Evolutionary conservation across 2,888 invertebrate species (phyloP), one percentile per base, ranked within the genome.

Genomic region (Macropis europaea): DNA sequence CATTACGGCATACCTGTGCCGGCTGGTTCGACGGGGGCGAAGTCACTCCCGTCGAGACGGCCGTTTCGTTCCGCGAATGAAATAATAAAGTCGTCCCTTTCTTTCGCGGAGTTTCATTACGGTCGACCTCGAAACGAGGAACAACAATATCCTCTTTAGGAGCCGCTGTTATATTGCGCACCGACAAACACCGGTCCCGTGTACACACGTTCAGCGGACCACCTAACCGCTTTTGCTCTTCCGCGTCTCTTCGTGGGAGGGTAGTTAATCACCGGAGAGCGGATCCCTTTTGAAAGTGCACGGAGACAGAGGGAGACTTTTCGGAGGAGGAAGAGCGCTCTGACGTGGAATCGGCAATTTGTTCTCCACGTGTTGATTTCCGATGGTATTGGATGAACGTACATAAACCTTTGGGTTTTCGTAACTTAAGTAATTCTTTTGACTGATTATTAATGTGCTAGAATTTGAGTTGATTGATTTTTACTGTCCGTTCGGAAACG

Each of bases 211-310:
- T 26, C 28, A n/a, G n/a, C 4, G 22, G 13, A 22, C 38, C 30
- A 48, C 36, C 30, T 28, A 38, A 30, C n/a, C 22, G 34, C 30
- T 15, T 26, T 34, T 11, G 38, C 24, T 30, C 11, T 59, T 22
- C 36, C 45, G 43, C 26, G 54, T 15, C 56, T 43, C 53, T 52
- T 53, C 57, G n/a, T n/a, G 43, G 28, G 53, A n/a, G 24, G 54
- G 57, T 59, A 63, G 77, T 77, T 69, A 77, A 77, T 77, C 77
- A 77, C 62, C 47, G 66, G 43, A 60, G 42, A 56, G 66, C 47
- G 40, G 57, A 60, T 52, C 69, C 52, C 64, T 68, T 76, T 77
- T 69, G 54, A 59, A 64, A 64, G 68, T 61, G 42, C 45, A 32
- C 50, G 42, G 11, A 22, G 26, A 34, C 47, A 48, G 62, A 56